A percentile compares a stretch with the other conserved stretches of the same genome.
Conservation (phyloP, 2,113 vertebrate genomes). For the Larimichthys polyactis region DNA sequence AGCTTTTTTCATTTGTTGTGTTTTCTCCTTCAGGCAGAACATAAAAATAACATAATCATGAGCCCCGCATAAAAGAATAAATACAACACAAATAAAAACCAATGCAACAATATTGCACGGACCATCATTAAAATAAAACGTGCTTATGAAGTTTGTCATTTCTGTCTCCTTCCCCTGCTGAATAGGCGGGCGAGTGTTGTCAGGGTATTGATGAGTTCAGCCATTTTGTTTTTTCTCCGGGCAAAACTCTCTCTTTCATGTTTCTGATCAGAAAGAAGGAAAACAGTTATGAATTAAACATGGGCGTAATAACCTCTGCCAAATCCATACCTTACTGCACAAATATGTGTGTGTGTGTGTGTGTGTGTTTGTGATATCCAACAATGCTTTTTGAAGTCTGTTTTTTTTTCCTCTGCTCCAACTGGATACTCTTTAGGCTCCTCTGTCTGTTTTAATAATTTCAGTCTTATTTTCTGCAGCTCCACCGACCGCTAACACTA, state of each 20-base stretch:
- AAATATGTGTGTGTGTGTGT: not conserved
- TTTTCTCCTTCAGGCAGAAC: slow-evolving; percentile 63
- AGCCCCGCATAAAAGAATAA: slow-evolving; percentile 60
- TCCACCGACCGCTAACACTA: slow-evolving; percentile 3
- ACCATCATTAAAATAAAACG: slow-evolving; percentile 45
- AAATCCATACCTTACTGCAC: slow-evolving; percentile 67
- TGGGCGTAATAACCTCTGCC: slow-evolving; percentile 55
- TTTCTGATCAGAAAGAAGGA: slow-evolving; percentile 80
- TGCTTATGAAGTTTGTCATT: slow-evolving; percentile 54
- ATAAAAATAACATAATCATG: slow-evolving; percentile 59
- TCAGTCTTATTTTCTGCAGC: slow-evolving; percentile 4
- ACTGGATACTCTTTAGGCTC: slow-evolving; percentile 22
- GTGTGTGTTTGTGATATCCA: slow-evolving; percentile 31
- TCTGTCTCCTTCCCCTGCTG: slow-evolving; percentile 56
- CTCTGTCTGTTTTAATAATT: slow-evolving; percentile 41
- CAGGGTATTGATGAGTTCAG: slow-evolving; percentile 76
- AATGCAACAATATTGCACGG: slow-evolving; percentile 23
- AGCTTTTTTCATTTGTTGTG: slow-evolving; percentile 31
- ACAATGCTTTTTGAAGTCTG: slow-evolving; percentile 65
- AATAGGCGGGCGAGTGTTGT: slow-evolving; percentile 61
- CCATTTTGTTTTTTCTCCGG: slow-evolving; percentile 76
- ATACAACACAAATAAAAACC: slow-evolving; percentile 40
- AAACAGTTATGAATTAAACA: slow-evolving; percentile 80
- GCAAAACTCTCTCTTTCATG: slow-evolving; percentile 76
- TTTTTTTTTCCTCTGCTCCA: not conserved